Evolutionary conservation across 1,140 invertebrate genomes (phyloP).

Genomic region (Caenorhabditis tropicalis): DNA sequence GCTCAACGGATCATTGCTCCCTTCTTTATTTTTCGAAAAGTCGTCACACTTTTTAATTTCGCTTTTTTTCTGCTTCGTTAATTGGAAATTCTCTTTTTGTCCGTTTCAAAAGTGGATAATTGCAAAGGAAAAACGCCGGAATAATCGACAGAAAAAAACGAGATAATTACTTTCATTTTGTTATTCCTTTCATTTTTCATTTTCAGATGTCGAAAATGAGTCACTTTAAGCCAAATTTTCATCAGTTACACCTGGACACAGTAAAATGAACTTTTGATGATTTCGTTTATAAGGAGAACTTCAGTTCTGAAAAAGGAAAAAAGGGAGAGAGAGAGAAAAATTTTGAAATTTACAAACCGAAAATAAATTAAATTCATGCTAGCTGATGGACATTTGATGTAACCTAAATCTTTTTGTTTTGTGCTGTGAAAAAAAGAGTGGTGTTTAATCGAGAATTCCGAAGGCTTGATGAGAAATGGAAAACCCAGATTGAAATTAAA

Average conservation of each 20-base stretch:
- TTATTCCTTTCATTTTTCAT: background rate
- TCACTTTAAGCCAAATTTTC: background rate
- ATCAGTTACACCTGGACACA: background rate
- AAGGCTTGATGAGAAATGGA: background rate
- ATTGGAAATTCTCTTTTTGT: constrained; percentile 5
- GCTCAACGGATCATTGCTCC: background rate
- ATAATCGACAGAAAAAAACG: background rate
- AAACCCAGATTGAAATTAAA: no score
- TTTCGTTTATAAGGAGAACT: no score
- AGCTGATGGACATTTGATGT: background rate
- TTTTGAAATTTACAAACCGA: background rate
- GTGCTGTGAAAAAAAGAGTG: background rate
- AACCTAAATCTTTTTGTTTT: constrained; percentile 22
- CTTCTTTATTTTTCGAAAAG: background rate
- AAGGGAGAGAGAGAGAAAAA: no score
- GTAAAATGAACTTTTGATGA: no score
- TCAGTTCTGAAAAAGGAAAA: no score
- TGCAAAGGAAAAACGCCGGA: background rate
- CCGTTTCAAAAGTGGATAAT: constrained; percentile 19
- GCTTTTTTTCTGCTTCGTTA: background rate
- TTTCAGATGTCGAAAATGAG: background rate
- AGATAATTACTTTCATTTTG: constrained; percentile 12
- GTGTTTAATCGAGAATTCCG: background rate
- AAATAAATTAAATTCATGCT: constrained; percentile 4
- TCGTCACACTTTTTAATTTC: constrained; percentile 18